phyloP scores from a whole-genome alignment of 2,888 invertebrate species.

The Drosophila nr. medialis region DNA sequence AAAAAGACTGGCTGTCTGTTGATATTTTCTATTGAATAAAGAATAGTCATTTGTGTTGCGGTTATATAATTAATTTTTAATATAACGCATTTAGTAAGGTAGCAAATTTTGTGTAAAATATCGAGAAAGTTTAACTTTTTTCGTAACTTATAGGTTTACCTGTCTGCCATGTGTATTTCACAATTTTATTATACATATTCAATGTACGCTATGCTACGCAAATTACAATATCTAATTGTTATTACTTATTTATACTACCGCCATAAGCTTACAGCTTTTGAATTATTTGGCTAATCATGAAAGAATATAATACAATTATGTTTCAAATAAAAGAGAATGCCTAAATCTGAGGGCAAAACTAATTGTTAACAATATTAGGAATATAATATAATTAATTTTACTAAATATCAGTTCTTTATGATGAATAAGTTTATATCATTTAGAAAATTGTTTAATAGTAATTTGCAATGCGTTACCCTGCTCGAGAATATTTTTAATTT shows the following conservation, averaged over 20 bases:
- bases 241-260: too few relatives aligned
- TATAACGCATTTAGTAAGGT: neutral
- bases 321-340: neutral
- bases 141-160: too few relatives aligned
- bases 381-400: neutral
- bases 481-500: too few relatives aligned
- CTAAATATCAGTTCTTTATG: neutral
- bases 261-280: neutral
- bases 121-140: too few relatives aligned
- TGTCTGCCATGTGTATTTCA: too few relatives aligned
- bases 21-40: neutral
- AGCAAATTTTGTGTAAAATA: neutral
- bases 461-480: neutral
- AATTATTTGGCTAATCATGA: neutral
- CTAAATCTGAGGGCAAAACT: neutral
- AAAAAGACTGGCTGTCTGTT: neutral
- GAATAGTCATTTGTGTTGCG: rapidly evolving
- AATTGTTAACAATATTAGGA: neutral
- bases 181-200: too few relatives aligned
- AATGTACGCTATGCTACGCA: too few relatives aligned
- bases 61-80: neutral
- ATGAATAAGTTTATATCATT: neutral
- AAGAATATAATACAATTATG: neutral
- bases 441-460: neutral
- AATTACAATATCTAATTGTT: too few relatives aligned